These are phyloP conservation scores for Phania funesta DNA, from an alignment of 2,888 invertebrate species.

Conservation along the genomic window DNA sequence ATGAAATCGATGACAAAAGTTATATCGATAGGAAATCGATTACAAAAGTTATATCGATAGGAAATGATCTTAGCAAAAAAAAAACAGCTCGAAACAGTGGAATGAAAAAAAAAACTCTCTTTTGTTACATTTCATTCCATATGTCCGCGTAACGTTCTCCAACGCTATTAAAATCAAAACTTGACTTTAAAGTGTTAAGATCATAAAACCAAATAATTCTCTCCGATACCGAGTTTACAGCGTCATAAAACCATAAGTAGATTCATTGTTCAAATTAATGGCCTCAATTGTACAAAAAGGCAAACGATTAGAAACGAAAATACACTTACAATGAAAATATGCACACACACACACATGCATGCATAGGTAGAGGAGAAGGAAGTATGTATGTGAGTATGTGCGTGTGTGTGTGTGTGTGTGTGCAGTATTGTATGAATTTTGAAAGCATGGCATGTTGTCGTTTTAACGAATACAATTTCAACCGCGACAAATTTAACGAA, in stretches of 20 bases:
- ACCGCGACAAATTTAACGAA: slow-evolving; percentile 59
- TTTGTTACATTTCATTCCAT: neutral
- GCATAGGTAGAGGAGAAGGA: neutral
- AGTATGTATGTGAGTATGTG: neutral
- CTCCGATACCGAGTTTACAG: slow-evolving; percentile 7
- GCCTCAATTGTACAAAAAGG: neutral
- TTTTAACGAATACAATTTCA: slow-evolving; percentile 5
- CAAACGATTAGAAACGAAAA: slow-evolving; percentile 21
- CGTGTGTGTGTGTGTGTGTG: neutral
- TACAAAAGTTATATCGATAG: too few relatives aligned
- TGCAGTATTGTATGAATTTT: too few relatives aligned
- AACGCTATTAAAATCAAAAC: slow-evolving; percentile 23
- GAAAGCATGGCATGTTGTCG: neutral
- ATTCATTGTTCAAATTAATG: slow-evolving; percentile 41
- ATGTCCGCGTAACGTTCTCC: neutral
- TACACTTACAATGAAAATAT: neutral
- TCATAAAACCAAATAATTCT: slow-evolving; percentile 39
- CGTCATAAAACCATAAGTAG: slow-evolving; percentile 64
- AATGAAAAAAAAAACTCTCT: neutral
- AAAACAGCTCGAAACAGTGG: too few relatives aligned
- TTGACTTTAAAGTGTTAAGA: slow-evolving; percentile 63
- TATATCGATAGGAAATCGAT: too few relatives aligned
- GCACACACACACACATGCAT: neutral
- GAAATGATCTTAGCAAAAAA: too few relatives aligned
- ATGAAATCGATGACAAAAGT: too few relatives aligned